These are phyloP conservation scores for Heterodera carotae DNA, from an alignment of 1,140 invertebrate species.

Conservation along the genomic window DNA sequence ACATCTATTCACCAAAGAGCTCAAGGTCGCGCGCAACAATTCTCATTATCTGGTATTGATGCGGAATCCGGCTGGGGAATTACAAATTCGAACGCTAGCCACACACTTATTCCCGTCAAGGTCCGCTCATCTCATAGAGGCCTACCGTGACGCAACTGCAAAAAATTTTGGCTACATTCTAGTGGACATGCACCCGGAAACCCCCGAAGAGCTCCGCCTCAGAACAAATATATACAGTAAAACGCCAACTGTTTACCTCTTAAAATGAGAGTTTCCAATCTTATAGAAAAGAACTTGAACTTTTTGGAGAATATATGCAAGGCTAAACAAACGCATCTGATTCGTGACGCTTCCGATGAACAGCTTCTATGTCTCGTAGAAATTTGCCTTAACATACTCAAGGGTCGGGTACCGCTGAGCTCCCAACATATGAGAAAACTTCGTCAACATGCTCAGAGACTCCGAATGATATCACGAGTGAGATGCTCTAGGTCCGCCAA, in stretches of 20 bases:
- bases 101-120: conserved; percentile 36
- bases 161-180: conserved; percentile 32
- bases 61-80: conserved; percentile 36
- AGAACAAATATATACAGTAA: conserved; percentile 29
- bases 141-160: conserved; percentile 29
- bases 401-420: conserved; percentile 27
- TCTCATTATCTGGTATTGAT: conserved; percentile 42
- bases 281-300: neutral
- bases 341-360: conserved; percentile 13
- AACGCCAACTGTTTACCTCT: too few species aligned
- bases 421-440: neutral
- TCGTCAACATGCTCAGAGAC: conserved; percentile 21
- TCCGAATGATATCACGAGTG: neutral
- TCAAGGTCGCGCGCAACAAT: conserved; percentile 40
- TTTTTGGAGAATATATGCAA: conserved; percentile 11
- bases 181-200: conserved; percentile 32
- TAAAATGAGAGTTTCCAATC: neutral
- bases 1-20: conserved; percentile 43
- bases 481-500: conserved; percentile 22
- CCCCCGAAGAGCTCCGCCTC: conserved; percentile 17
- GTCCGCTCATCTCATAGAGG: conserved; percentile 26
- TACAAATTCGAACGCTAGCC: conserved; percentile 34
- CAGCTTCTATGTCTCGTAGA: conserved; percentile 26
- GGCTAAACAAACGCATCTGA: conserved; percentile 1
- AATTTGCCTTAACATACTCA: conserved; percentile 32